phyloP scores from a whole-genome alignment of 2,888 invertebrate genomes.

The Bibio marci region DNA sequence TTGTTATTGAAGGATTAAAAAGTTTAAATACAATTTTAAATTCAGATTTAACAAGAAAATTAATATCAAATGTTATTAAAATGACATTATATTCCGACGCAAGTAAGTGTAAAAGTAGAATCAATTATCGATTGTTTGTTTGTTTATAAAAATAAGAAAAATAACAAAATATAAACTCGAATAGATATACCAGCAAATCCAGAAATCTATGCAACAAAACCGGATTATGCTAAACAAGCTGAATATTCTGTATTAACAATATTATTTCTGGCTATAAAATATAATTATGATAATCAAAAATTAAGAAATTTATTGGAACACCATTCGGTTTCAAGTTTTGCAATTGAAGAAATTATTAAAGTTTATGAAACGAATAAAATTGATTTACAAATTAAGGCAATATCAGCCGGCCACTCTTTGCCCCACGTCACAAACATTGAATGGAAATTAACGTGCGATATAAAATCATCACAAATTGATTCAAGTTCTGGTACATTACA shows the following conservation, averaged over 20 bases:
- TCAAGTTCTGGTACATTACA: constrained; percentile 18
- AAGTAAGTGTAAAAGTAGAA: constrained; percentile 15
- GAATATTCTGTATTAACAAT: constrained; percentile 25
- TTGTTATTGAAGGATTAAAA: constrained; percentile 22
- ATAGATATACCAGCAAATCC: constrained; percentile 26
- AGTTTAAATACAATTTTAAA: constrained; percentile 19
- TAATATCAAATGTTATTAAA: constrained; percentile 25
- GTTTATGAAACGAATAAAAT: constrained; percentile 23
- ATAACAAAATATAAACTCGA: not conserved
- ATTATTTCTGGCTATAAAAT: constrained; percentile 21
- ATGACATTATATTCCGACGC: constrained; percentile 24
- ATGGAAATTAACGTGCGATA: constrained; percentile 26
- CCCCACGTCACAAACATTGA: constrained; percentile 26
- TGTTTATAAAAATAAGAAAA: not conserved
- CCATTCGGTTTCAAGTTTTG: constrained; percentile 14
- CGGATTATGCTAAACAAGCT: constrained; percentile 24
- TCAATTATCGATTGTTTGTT: not conserved
- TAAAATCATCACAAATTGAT: constrained; percentile 21
- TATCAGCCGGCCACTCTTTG: constrained; percentile 21
- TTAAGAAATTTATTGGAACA: constrained; percentile 20
- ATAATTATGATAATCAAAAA: constrained; percentile 17
- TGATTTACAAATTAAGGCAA: constrained; percentile 20
- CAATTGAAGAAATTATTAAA: constrained; percentile 21
- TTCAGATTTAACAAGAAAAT: constrained; percentile 19
- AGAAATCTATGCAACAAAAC: constrained; percentile 25